phyloP scores from a whole-genome alignment of 2,113 vertebrate species.

The Nipponia nippon region DNA sequence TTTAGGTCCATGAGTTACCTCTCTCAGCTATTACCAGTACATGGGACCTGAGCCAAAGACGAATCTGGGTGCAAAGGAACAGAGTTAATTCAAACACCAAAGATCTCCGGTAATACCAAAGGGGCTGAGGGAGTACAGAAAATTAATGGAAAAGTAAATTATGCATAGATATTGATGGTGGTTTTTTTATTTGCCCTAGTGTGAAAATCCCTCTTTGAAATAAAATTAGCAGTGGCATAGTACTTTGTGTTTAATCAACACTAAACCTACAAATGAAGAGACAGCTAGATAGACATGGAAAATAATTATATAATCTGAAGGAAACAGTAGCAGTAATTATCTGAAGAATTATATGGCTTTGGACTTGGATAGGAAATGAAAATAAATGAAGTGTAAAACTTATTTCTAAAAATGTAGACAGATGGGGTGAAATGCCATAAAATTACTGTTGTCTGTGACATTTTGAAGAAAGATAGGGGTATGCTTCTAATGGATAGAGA shows the following conservation, averaged over 20 bases:
- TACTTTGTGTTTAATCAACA: not conserved
- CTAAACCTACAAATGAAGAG: slow-evolving; percentile 4
- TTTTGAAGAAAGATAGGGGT: not conserved
- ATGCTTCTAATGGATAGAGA: not conserved
- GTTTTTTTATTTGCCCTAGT: not conserved
- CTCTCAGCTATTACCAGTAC: not conserved
- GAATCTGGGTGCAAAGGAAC: not conserved
- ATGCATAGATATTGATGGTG: not conserved
- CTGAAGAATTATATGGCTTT: not conserved
- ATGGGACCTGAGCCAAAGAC: not conserved
- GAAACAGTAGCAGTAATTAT: not conserved
- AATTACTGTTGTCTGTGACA: not conserved
- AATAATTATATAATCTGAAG: not conserved
- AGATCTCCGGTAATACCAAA: not conserved
- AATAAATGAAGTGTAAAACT: not conserved
- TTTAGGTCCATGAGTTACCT: not conserved
- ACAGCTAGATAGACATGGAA: not conserved
- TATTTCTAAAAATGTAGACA: not conserved
- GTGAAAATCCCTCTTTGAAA: slow-evolving; percentile 5
- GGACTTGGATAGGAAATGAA: not conserved
- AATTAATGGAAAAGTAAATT: not conserved
- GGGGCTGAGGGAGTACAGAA: not conserved
- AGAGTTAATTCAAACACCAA: not conserved
- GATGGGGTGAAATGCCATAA: not conserved
- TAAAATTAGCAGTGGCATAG: not conserved